Evolutionary conservation across 2,888 invertebrate genomes (phyloP), one percentile per base, ranked within the genome.

Genomic region (Platynereis dumerilii): DNA sequence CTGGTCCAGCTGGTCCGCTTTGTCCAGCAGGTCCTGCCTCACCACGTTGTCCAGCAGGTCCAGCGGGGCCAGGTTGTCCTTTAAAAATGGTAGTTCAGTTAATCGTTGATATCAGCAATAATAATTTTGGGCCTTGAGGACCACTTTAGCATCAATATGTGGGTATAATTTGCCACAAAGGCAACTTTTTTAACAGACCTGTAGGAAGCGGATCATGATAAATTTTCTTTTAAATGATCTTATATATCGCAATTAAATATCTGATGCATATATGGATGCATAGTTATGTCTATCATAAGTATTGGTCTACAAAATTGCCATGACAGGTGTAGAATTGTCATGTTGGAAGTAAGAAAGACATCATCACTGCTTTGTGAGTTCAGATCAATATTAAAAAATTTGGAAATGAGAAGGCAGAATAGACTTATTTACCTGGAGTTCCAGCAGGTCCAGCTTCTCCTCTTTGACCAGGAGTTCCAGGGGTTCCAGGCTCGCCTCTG

Each of bases 11-110:
- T 20, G 39, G 55, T 22, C 57, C 64, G 1, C 1, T 20, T 22
- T n/a, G 39, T 2, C 65, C 65, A 24, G 65, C 12, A 12, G 29
- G 26, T 5, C 65, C 65, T 5, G 57, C 26, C 20, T 57, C 62
- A 24, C 66, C 63, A 54, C 58, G 3, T 52, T 28, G 15, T 34
- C 57, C 55, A 24, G 22, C 7, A 7, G 55, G 61, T 22, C 69
- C 69, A 48, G 58, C n/a, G 0, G 66, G 24, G 2, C 70, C 70
- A 62, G 58, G 26, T 26, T 60, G 26, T 29, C 72, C 79, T 7
- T 71, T 58, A 20, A 72, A 70, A 28, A 78, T 77, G 12, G 88
- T 56, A 5, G 27, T 34, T 42, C 24, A 55, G n/a, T 12, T 26
- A 24, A 22, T 17, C 24, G 24, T 17, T 7, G 27, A 5, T 7